Evolutionary conservation across 2,113 vertebrate genomes (phyloP), one percentile per base, ranked within the genome.

Genomic region (Silurus meridionalis): DNA sequence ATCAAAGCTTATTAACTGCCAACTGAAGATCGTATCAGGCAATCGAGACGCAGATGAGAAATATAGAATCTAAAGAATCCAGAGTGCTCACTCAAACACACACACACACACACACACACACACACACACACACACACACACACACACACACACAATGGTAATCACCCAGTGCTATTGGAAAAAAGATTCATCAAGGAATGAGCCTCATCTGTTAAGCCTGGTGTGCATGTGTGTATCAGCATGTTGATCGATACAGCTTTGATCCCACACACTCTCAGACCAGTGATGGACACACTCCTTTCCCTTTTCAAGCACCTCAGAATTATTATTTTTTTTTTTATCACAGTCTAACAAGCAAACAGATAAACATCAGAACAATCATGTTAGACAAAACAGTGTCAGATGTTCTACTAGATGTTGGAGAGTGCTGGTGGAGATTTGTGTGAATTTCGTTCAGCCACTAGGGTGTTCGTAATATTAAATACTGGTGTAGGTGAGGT

Each of bases 201-300:
- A 85, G 14, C 48, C 48, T 50, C 58, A 83, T 79, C 53, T 67
- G 83, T 83, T 80, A 72, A 61, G 69, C 75, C 55, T 46, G 66
- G 85, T 83, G 74, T 81, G 82, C 58, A 69, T 66, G 82, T 80
- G 74, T 86, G 84, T 75, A 69, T 84, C 80, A 57, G 60, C 15
- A 0, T n/a, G n/a, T 46, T 79, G 69, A 86, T 89, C 77, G 75
- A 84, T 86, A n/a, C 17, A 8, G 21, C 85, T 84, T 86, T 86
- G 82, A 86, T 88, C 87, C 64, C 77, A 52, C 72, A 71, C 80
- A 55, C 61, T 74, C 37, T n/a, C 58, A 75, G n/a, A 21, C 8
- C 61, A 23, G 11, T 48, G 75, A 28, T 46, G 17, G 15, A 8
- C 13, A 83, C 71, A 52, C 21, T 88, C 37, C 19, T 28, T 50